Evolutionary conservation across 2,113 vertebrate genomes (phyloP).

Genomic region (Spilogale gracilis): DNA sequence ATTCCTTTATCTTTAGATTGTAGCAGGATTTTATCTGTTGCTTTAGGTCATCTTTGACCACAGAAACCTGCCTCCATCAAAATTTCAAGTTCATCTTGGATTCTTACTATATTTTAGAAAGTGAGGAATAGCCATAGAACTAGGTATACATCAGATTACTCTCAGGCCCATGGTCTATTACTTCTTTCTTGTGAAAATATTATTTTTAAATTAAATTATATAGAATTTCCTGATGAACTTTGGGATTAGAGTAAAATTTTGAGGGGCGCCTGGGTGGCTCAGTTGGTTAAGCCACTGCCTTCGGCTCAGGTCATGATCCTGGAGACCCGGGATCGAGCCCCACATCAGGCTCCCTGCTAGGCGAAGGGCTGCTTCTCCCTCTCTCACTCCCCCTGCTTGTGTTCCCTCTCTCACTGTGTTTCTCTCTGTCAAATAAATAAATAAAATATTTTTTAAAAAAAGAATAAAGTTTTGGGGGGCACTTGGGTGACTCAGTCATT

Average conservation of each 20-base stretch:
- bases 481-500: too few species aligned
- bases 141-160: background rate
- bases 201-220: background rate
- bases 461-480: background rate
- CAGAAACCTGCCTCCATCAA: background rate
- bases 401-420: too few species aligned
- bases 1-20: background rate
- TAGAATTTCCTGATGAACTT: background rate
- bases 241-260: background rate
- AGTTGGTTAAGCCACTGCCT: too few species aligned
- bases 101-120: background rate
- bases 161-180: background rate
- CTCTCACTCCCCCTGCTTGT: too few species aligned
- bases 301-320: too few species aligned
- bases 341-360: too few species aligned
- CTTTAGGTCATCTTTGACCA: background rate
- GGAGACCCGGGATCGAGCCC: too few species aligned
- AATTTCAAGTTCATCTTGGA: background rate
- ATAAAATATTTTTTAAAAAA: background rate
- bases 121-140: background rate
- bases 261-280: too few species aligned
- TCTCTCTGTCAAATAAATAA: too few species aligned
- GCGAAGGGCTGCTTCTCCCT: too few species aligned
- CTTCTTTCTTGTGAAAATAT: background rate
- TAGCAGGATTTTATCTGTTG: background rate